These are phyloP conservation scores for Apamea epomidion DNA, from an alignment of 2,888 invertebrate species.

Conservation along the genomic window DNA sequence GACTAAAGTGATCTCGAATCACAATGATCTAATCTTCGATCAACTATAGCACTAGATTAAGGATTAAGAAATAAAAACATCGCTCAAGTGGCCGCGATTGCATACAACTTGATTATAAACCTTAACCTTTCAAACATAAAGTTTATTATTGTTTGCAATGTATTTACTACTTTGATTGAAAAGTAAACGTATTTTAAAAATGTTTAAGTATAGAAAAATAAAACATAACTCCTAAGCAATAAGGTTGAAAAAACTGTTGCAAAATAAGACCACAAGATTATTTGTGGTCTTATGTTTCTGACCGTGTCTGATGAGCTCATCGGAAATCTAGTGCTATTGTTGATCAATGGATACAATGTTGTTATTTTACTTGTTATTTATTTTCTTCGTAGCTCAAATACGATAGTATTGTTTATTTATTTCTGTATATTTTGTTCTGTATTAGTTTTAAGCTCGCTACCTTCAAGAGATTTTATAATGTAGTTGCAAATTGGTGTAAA, in stretches of 20 bases:
- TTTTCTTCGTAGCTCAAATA: conserved; percentile 28
- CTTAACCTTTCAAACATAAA: not conserved
- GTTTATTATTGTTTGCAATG: not conserved
- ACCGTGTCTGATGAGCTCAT: not conserved
- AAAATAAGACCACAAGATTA: not conserved
- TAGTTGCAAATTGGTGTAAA: conserved; percentile 9
- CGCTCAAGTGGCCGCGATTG: not conserved
- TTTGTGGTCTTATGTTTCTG: not conserved
- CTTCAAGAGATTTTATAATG: conserved; percentile 41
- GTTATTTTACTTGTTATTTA: conserved; percentile 39
- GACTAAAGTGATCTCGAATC: conserved; percentile 27
- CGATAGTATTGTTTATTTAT: conserved; percentile 31
- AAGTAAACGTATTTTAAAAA: too few species aligned
- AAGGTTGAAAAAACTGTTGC: not conserved
- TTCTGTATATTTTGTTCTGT: conserved; percentile 46
- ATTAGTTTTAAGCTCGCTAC: conserved; percentile 43
- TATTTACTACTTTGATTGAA: not conserved
- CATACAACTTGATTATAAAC: not conserved
- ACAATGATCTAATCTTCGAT: conserved; percentile 22
- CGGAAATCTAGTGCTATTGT: not conserved
- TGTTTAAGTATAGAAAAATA: not conserved
- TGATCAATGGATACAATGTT: conserved; percentile 4
- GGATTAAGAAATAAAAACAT: not conserved
- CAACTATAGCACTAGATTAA: not conserved
- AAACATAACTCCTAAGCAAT: not conserved